A percentile compares a stretch with the other conserved stretches of the same genome.
Evolutionary conservation across 2,888 invertebrate genomes (phyloP).

Genomic region (Subacronicta megacephala): DNA sequence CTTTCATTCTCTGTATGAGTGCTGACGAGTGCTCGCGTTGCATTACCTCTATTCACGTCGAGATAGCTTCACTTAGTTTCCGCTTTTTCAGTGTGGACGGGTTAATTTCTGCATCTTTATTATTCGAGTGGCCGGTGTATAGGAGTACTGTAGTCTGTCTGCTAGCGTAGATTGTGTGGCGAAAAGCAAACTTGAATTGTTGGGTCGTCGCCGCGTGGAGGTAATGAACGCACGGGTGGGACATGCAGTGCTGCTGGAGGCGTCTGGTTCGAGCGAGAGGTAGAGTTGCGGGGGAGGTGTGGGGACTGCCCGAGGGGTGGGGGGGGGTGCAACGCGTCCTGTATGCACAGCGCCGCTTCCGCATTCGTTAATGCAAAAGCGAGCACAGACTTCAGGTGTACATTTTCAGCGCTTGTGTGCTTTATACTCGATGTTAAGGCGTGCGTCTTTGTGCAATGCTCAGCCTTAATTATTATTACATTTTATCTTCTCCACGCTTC

Average conservation of each 20-base stretch:
- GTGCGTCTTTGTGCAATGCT: conserved; percentile 85
- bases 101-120: conserved; percentile 89
- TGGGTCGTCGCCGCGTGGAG: conserved; percentile 84
- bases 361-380: conserved; percentile 90
- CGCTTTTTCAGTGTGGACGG: conserved; percentile 85
- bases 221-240: conserved; percentile 89
- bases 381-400: conserved; percentile 88
- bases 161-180: conserved; percentile 87
- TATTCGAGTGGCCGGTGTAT: conserved; percentile 87
- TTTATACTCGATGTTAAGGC: conserved; percentile 86
- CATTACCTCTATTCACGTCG: conserved; percentile 86
- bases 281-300: conserved; percentile 58
- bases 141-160: conserved; percentile 83
- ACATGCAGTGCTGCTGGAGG: conserved; percentile 84
- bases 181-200: conserved; percentile 90
- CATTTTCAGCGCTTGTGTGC: conserved; percentile 88
- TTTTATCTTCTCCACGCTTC: conserved; percentile 79
- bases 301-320: conserved; percentile 58
- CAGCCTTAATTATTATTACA: conserved; percentile 86
- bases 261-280: conserved; percentile 84
- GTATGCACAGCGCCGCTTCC: conserved; percentile 89
- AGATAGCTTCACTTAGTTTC: conserved; percentile 90
- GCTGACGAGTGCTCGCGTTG: conserved; percentile 84
- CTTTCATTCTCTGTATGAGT: conserved; percentile 86
- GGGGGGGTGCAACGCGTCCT: conserved; percentile 83